Evolutionary conservation across 2,888 invertebrate genomes (phyloP), one percentile per base, ranked within the genome.

Genomic region (Athalia cordata): DNA sequence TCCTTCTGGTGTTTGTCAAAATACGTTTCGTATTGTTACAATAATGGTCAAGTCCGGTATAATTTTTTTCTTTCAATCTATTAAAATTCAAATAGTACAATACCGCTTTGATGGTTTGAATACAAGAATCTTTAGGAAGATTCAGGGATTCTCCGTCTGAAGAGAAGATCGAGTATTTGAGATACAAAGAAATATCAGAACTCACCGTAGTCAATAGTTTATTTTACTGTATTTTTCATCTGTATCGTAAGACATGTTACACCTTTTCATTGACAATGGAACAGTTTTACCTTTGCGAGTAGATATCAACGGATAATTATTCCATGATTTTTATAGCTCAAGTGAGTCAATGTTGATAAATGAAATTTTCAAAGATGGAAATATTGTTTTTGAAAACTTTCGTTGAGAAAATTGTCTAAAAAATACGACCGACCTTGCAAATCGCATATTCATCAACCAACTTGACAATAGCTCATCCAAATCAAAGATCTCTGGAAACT

Each of bases 11-110:
- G 47, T 47, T 75, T 6, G 62, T 29, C 75, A 52, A 62, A 75
- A 5, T 50, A 50, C 13, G 6, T 50, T 64, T 75, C 62, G 62
- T 75, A 50, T 43, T 62, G 29, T 55, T 8, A 65, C 45, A 64
- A 74, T 64, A 78, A 75, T 67, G 70, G 74, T 78, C 78, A 78
- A 70, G 62, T 78, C 72, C 64, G 70, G 78, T 68, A 64, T 52
- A 64, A 43, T 62, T 15, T 57, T 13, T 47, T n/a, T 59, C n/a
- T 61, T 50, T 15, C 15, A 78, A 65, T 78, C 64, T 74, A 15
- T 78, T 15, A 43, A 52, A 13, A 72, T 47, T 70, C 72, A 59
- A 70, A 59, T 70, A 43, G 9, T 74, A 45, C 70, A 74, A 72
- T 62, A 72, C 74, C 62, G 64, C 72, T 62, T 62, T 52, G 29